Base-by-base conservation (phyloP, 2,113 vertebrate genomes). In the Sebastes schlegelii region DNA sequence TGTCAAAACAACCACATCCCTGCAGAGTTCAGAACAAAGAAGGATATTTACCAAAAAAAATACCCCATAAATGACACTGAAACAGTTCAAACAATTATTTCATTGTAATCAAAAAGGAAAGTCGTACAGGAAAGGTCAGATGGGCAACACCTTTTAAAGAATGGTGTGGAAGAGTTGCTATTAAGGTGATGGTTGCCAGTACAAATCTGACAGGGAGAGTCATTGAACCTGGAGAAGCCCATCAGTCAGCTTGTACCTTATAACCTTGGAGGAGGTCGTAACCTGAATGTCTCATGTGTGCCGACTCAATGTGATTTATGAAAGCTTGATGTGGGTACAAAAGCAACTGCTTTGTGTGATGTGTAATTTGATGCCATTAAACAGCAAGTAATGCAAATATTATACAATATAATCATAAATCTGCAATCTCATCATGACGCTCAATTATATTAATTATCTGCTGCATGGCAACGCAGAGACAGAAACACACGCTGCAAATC, bases 361-460 rank as follows among this genome's bases (percentile, higher is more conserved):
- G 71, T 86, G 76, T 74, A 79, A 86, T 93, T 79, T 82, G 54
- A 80, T 57, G 64, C 69, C 66, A 81, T 88, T 87, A 77, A 89
- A 83, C n/a, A 85, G 77, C 89, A 88, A 87, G 78, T 77, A 89
- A 94, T 93, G 89, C 91, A 93, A 93, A 94, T 93, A 82, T 89
- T 88, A 91, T 92, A 80, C 87, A 87, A 13, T 2, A 86, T 83
- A 70, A 80, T 74, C 72, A 75, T 64, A 86, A 78, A 86, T 82
- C 72, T 88, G 87, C 70, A 82, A 55, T 67, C 46, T 72, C 61
- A 79, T 89, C 64, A 79, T 84, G 81, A 87, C 62, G 51, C 82
- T 86, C 68, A 80, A 60, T 89, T 88, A 83, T 67, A 64, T 42
- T 88, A 82, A 90, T 90, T 84, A 85, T 77, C 68, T 45, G 40